Evolutionary conservation across 2,113 vertebrate species (phyloP), one percentile per base, ranked within the genome.

Genomic region (Chunga burmeisteri): DNA sequence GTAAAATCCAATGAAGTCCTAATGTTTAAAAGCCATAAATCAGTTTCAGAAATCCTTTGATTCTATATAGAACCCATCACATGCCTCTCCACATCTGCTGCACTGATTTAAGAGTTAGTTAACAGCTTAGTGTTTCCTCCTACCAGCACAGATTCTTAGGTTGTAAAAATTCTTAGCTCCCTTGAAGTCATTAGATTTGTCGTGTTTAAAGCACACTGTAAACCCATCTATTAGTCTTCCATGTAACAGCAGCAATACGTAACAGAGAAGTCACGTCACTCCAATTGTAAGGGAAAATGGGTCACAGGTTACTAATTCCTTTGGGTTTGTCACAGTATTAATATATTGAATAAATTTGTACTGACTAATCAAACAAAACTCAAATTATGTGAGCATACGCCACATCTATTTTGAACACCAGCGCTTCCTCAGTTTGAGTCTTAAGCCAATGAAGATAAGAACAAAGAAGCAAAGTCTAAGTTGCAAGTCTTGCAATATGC

Each of bases 351-450:
- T 29, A 87, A 96, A 74, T n/a, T 7, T 56, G 5, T 6, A 22
- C 4, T 25, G 63, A 44, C 16, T 59, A 66, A 55, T 22, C 16
- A 81, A 91, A 91, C 13, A 88, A 66, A 92, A 34, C 5, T 38
- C 5, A 67, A 81, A 81, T 42, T 68, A 26, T 5, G 6, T 14
- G 6, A 47, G 4, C 4, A 3, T 16, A 71, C 18, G 47, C 11
- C 38, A 71, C 3, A 5, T 40, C 16, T 61, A 15, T 68, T 73
- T 78, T 1, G 3, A 73, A 17, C 0, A 0, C 6, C 68, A 62
- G 1, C 6, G 32, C 3, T 58, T 59, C 23, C 11, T 42, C 5
- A 21, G 13, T 36, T 81, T 59, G 34, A 82, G 7, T 15, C 47
- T 66, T 36, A 72, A 92, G 5, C 8, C 38, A 81, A 38, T 2